Base-by-base conservation (phyloP, 2,888 invertebrate species). In the Melanargia galathea region DNA sequence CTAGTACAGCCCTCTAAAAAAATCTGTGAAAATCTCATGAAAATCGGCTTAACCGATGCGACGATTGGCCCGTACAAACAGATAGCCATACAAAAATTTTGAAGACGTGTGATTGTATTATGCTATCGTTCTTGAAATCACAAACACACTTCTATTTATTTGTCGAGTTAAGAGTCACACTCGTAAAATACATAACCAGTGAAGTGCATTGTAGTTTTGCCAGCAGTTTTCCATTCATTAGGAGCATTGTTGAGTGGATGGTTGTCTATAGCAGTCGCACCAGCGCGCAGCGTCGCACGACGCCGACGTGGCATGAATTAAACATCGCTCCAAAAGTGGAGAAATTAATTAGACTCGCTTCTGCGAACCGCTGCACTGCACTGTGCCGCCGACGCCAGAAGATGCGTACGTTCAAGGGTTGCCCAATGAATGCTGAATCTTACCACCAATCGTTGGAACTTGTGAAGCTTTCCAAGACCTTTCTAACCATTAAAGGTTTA, bases 271-370 rank as follows among this genome's bases (percentile, higher is more conserved):
- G 24, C 16, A 8, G 8, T 13, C 4, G 35, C 5, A 1, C 49
- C 49, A 35, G 52, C 24, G 16, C 35, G 51, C 35, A 62, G 51
- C 24, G n/a, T 5, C 30, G 30, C 30, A 60, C 56, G 24, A n/a
- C n/a, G n/a, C n/a, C n/a, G 63, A 22, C 68, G 59, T 63, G 46
- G 55, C 60, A 75, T 76, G 81, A 81, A 84, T 84, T 80, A 84
- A 77, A 72, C 79, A 82, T 81, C 71, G 69, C 71, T 73, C 83
- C 81, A 77, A 84, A 84, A 80, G 75, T 78, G 83, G 84, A 79
- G 75, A 78, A 76, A 82, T 82, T 86, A 83, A 84, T 86, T 84
- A 83, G 73, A 75, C 64, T 70, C 73, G 76, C 76, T 83, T 83
- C 83, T 78, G 73, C 71, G 82, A 78, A 83, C 67, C 16, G 16